Evolutionary conservation across 2,888 invertebrate genomes (phyloP).

Genomic region (Drosophila mayaguana): DNA sequence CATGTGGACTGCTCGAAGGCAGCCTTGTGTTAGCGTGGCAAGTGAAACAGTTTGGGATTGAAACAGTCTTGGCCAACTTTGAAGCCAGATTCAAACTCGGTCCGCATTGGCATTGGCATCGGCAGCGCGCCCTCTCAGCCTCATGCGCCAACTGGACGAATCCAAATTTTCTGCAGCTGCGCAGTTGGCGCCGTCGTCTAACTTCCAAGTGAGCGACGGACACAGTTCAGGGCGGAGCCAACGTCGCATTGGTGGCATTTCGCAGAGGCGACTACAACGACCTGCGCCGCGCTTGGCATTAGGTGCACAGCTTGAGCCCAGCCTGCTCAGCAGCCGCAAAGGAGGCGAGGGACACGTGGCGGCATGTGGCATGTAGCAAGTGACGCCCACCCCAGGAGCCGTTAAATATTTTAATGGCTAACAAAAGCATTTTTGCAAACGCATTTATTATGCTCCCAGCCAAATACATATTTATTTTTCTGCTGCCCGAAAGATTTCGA

Average conservation of each 20-base stretch:
- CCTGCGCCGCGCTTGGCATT: conserved; percentile 40
- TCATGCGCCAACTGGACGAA: conserved; percentile 70
- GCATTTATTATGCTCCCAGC: conserved; percentile 70
- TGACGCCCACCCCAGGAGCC: conserved; percentile 19
- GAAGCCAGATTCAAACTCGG: conserved; percentile 20
- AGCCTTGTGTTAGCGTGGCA: conserved; percentile 7
- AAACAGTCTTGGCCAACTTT: conserved; percentile 56
- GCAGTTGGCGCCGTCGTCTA: conserved; percentile 62
- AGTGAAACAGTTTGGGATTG: conserved; percentile 65
- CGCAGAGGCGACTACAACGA: conserved; percentile 16
- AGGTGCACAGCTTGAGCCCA: conserved; percentile 56
- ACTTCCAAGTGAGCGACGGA: conserved; percentile 65
- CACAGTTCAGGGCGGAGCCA: conserved; percentile 71
- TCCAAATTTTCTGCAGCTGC: conserved; percentile 66
- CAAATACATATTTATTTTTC: conserved; percentile 54
- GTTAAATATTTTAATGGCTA: conserved; percentile 75
- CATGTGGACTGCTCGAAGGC: conserved; percentile 8
- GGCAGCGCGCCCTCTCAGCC: conserved; percentile 40
- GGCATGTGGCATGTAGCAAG: not conserved
- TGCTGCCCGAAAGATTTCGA: conserved; percentile 15
- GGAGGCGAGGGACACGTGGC: conserved; percentile 2
- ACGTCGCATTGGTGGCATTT: conserved; percentile 67
- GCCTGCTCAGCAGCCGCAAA: conserved; percentile 25
- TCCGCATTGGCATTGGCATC: conserved; percentile 34
- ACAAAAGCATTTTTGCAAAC: conserved; percentile 69